Percentiles rank a stretch among this genome's conserved stretches.
These are phyloP conservation scores for Pyralis farinalis DNA, from an alignment of 2,888 invertebrate genomes.

Conservation along the genomic window DNA sequence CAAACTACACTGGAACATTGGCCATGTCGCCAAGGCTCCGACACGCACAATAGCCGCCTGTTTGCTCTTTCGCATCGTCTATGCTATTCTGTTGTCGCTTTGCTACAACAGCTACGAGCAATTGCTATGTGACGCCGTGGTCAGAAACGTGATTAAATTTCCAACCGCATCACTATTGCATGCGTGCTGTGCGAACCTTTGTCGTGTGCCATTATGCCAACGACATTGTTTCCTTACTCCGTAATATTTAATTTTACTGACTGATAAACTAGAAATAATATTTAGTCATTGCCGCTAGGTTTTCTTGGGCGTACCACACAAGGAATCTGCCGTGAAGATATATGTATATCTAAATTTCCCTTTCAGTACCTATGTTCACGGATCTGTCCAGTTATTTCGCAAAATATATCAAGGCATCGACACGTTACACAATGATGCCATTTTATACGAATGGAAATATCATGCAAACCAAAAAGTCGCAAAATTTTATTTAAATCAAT, in stretches of 20 bases:
- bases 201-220: constrained; percentile 22
- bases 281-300: no score
- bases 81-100: constrained; percentile 41
- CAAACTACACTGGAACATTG: constrained; percentile 55
- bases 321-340: no score
- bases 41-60: constrained; percentile 64
- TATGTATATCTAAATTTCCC: no score
- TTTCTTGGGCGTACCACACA: no score
- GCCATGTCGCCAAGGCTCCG: constrained; percentile 41
- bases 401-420: no score
- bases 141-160: constrained; percentile 56
- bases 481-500: constrained; percentile 2
- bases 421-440: no score
- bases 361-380: no score
- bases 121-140: constrained; percentile 46
- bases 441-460: no score
- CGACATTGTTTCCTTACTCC: constrained; percentile 17
- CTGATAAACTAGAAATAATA: no score
- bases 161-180: constrained; percentile 42
- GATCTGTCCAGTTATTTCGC: no score
- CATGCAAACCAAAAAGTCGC: no score
- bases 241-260: constrained; percentile 9
- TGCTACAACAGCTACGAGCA: constrained; percentile 34
- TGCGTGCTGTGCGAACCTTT: constrained; percentile 23
- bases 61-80: constrained; percentile 44